Conservation (phyloP, 2,888 invertebrate genomes). For the Nomada fucata region DNA sequence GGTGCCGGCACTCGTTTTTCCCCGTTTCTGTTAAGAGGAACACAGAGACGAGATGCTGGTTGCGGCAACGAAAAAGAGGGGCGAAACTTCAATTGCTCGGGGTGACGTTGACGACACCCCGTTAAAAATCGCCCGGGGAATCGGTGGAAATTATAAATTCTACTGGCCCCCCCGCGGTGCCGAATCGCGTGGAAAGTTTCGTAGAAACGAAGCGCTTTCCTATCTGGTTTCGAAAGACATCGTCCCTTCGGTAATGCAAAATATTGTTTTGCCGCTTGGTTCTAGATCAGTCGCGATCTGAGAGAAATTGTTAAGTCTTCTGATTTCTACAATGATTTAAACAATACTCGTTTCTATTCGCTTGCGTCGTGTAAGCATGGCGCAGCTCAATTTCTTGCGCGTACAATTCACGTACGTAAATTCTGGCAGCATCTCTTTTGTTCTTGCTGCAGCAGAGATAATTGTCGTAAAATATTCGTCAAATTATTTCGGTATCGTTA, state of each 20-base stretch:
- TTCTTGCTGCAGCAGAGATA: too few relatives aligned
- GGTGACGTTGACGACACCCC: slow-evolving; percentile 61
- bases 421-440: too few relatives aligned
- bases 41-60: slow-evolving; percentile 53
- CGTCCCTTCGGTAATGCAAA: too few relatives aligned
- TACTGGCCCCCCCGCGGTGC: neutral
- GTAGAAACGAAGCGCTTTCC: neutral
- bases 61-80: slow-evolving; percentile 49
- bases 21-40: slow-evolving; percentile 72
- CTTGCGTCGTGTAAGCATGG: too few relatives aligned
- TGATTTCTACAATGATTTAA: neutral
- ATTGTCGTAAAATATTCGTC: neutral
- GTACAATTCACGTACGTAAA: too few relatives aligned
- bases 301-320: too few relatives aligned
- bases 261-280: too few relatives aligned
- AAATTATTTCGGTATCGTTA: neutral
- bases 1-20: slow-evolving; percentile 75
- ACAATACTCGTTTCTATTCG: neutral
- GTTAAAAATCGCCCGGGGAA: slow-evolving; percentile 35
- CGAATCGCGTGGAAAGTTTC: too few relatives aligned
- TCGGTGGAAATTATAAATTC: slow-evolving; percentile 18
- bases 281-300: too few relatives aligned
- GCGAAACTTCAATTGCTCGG: slow-evolving; percentile 58
- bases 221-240: neutral
- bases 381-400: too few relatives aligned